Evolutionary conservation across 1,140 invertebrate genomes (phyloP).

Genomic region (Drosophila hydei): DNA sequence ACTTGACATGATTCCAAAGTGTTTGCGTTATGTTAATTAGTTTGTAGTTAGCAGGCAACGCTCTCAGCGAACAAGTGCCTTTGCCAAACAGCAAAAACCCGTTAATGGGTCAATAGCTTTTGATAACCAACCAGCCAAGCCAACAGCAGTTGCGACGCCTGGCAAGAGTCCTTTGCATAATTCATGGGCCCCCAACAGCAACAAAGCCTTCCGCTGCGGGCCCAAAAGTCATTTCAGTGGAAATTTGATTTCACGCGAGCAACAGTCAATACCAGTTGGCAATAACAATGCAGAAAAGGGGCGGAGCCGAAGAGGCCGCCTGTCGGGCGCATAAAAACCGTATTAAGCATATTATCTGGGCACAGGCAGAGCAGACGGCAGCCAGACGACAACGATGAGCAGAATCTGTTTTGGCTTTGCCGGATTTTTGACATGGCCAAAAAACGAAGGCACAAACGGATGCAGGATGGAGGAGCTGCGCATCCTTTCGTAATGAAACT

Average conservation of each 20-base stretch:
- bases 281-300: slow-evolving; percentile 63
- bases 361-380: slow-evolving; percentile 63
- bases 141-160: slow-evolving; percentile 6
- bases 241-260: slow-evolving; percentile 80
- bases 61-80: slow-evolving; percentile 43
- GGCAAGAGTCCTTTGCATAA: slow-evolving; percentile 72
- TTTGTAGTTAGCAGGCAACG: slow-evolving; percentile 51
- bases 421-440: slow-evolving; percentile 64
- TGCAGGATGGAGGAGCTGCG: slow-evolving; percentile 1
- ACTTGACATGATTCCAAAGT: slow-evolving; percentile 78
- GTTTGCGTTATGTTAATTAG: slow-evolving; percentile 79
- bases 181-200: slow-evolving; percentile 42
- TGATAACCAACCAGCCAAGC: slow-evolving; percentile 51
- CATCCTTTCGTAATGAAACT: slow-evolving; percentile 72
- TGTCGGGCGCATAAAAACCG: slow-evolving; percentile 71
- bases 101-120: slow-evolving; percentile 81
- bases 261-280: slow-evolving; percentile 70
- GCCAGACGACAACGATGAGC: slow-evolving; percentile 57
- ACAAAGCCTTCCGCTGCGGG: slow-evolving; percentile 6
- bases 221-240: slow-evolving; percentile 74
- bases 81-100: slow-evolving; percentile 52
- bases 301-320: slow-evolving; percentile 7
- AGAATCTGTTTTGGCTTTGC: slow-evolving; percentile 60
- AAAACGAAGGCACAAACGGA: slow-evolving; percentile 51
- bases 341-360: slow-evolving; percentile 81